These are phyloP conservation scores for Phlogophora meticulosa DNA, from an alignment of 2,888 invertebrate species.

Conservation along the genomic window DNA sequence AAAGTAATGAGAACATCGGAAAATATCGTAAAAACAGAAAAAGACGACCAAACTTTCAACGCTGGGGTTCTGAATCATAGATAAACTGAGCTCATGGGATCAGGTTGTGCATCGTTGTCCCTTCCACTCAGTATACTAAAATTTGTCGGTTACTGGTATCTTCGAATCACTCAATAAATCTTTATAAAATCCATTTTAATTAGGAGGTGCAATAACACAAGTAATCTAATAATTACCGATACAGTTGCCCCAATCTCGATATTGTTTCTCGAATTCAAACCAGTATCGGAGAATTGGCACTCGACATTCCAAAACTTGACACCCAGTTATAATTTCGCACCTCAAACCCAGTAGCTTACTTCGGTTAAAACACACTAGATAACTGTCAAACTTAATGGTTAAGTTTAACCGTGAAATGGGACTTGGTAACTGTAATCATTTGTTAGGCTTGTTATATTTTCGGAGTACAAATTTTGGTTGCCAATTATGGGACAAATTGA, in stretches of 20 bases:
- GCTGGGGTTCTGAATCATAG: no score
- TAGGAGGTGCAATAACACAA: slow-evolving; percentile 30
- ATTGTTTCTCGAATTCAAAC: slow-evolving; percentile 56
- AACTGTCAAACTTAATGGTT: slow-evolving; percentile 42
- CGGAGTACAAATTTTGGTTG: slow-evolving; percentile 20
- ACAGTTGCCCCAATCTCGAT: slow-evolving; percentile 47
- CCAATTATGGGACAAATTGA: not conserved
- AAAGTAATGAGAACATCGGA: no score
- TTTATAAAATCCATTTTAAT: slow-evolving; percentile 42
- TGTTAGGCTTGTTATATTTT: slow-evolving; percentile 17
- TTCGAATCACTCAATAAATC: slow-evolving; percentile 15
- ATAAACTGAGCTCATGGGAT: no score
- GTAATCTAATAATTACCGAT: slow-evolving; percentile 44
- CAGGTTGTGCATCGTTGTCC: no score
- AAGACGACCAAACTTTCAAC: no score
- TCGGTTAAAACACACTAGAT: slow-evolving; percentile 44
- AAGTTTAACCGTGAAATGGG: slow-evolving; percentile 49
- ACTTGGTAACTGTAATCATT: slow-evolving; percentile 21
- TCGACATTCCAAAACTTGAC: slow-evolving; percentile 55
- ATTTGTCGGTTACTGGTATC: slow-evolving; percentile 6
- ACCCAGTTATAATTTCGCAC: slow-evolving; percentile 55
- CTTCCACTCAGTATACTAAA: no score
- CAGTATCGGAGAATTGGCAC: slow-evolving; percentile 53
- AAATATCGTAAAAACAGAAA: no score
- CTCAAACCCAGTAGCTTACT: slow-evolving; percentile 50